A percentile compares a stretch with the other conserved stretches of the same genome.
These are phyloP conservation scores for Callaeas wilsoni DNA, from an alignment of 2,113 vertebrate genomes.

Conservation along the genomic window DNA sequence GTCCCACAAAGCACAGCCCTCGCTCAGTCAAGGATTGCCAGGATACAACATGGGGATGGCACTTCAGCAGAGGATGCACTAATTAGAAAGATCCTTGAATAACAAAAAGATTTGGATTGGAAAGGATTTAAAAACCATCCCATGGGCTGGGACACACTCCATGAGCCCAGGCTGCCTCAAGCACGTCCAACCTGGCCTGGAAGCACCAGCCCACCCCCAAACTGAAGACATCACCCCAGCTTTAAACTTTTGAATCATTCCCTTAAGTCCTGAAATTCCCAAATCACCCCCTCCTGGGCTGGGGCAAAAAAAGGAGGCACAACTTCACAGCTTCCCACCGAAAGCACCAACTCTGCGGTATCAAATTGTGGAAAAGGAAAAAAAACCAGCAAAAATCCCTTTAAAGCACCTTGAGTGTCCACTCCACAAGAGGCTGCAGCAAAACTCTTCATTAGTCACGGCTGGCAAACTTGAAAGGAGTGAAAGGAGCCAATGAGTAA, in stretches of 20 bases:
- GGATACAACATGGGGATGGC: rapidly evolving
- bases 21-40: rapidly evolving
- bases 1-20: neutral
- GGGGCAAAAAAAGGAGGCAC: neutral
- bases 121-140: neutral
- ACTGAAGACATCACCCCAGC: neutral
- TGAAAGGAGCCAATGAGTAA: constrained; percentile 3
- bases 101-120: neutral
- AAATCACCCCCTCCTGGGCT: neutral
- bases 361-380: neutral
- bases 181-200: neutral
- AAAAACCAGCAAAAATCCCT: neutral
- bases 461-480: neutral
- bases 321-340: neutral
- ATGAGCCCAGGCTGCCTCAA: neutral
- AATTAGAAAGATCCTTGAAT: rapidly evolving
- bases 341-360: neutral
- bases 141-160: neutral
- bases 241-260: neutral
- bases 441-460: constrained; percentile 12
- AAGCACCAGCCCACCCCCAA: neutral
- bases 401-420: neutral
- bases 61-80: neutral
- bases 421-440: neutral
- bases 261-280: neutral